Conservation (phyloP, 2,113 vertebrate species). For the Peromyscus californicus region DNA sequence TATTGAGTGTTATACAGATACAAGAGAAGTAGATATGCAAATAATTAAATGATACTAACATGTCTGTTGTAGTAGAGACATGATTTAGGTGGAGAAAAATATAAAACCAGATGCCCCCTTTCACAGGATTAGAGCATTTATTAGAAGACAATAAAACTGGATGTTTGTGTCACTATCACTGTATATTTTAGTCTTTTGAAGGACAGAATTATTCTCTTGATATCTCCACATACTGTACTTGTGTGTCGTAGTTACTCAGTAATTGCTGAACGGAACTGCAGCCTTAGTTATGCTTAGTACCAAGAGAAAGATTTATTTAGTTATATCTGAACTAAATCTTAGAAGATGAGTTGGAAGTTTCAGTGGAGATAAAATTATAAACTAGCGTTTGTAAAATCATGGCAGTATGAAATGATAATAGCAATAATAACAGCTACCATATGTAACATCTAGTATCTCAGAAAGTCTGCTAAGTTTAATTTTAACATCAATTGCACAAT, state of each 20-base stretch:
- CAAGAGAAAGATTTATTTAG: neutral
- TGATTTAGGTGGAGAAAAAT: neutral
- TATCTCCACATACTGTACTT: neutral
- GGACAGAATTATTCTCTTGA: neutral
- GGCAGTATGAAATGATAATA: neutral
- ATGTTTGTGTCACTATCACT: neutral
- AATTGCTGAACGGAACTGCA: neutral
- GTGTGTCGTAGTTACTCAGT: neutral
- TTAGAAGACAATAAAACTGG: neutral
- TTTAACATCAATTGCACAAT: neutral
- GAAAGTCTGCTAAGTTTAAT: neutral
- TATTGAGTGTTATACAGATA: neutral
- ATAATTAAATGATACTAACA: neutral
- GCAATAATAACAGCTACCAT: neutral
- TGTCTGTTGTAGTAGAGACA: neutral
- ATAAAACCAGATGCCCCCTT: neutral
- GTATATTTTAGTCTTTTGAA: neutral
- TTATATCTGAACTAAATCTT: constrained; percentile 16
- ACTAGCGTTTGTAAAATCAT: neutral
- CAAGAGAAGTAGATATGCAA: neutral
- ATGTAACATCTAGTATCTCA: neutral
- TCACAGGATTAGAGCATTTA: neutral
- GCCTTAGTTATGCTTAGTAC: neutral
- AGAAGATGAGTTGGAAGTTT: constrained; percentile 25
- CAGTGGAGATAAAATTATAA: neutral